A percentile compares a stretch with the other conserved stretches of the same genome.
phyloP scores from a whole-genome alignment of 1,140 invertebrate genomes.

The Heliconius himera region DNA sequence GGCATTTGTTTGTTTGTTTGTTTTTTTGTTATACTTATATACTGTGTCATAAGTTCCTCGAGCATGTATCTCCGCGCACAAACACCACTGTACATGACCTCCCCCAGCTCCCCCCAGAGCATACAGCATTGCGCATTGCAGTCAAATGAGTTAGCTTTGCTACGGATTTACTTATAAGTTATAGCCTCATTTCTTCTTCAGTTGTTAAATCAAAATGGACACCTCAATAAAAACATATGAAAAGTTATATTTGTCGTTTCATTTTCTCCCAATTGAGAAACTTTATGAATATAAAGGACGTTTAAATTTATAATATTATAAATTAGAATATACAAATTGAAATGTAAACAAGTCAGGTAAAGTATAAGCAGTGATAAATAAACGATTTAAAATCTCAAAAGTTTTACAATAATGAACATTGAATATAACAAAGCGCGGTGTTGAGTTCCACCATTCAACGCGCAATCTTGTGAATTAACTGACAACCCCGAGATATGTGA shows the following conservation, averaged over 20 bases:
- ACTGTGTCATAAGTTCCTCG: conserved; percentile 27
- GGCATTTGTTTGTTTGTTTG: too few relatives aligned
- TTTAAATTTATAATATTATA: too few relatives aligned
- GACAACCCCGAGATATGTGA: background rate
- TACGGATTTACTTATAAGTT: conserved; percentile 56
- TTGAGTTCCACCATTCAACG: too few relatives aligned
- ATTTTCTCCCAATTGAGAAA: background rate
- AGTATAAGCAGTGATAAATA: too few relatives aligned
- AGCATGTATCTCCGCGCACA: conserved; percentile 51
- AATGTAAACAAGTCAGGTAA: too few relatives aligned
- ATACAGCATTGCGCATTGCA: conserved; percentile 41
- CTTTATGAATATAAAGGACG: too few relatives aligned
- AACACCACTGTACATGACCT: conserved; percentile 47
- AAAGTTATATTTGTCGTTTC: conserved; percentile 43
- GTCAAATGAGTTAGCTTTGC: conserved; percentile 74
- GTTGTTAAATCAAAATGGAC: conserved; percentile 75
- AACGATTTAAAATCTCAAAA: too few relatives aligned
- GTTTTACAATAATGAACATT: too few relatives aligned
- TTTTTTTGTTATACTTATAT: background rate
- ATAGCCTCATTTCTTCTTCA: conserved; percentile 71
- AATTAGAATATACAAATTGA: too few relatives aligned
- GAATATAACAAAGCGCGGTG: too few relatives aligned
- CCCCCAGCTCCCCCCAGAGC: conserved; percentile 4
- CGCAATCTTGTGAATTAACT: too few relatives aligned
- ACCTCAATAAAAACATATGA: conserved; percentile 64